Conservation (phyloP, 1,140 invertebrate genomes). For the silkworm (Bombyx mori) region DNA sequence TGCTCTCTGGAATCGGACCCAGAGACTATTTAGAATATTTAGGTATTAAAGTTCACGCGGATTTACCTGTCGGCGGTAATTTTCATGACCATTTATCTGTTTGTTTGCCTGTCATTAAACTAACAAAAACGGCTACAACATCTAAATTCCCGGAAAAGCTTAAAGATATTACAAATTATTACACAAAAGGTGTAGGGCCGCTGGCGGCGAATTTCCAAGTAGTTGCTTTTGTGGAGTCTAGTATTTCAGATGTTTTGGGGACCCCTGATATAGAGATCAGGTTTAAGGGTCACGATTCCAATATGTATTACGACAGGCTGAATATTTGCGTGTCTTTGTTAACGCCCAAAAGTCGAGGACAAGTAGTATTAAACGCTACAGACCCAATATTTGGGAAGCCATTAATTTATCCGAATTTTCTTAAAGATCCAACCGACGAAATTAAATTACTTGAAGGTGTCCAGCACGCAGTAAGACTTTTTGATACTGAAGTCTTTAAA, state of each 20-base stretch:
- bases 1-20: conserved; percentile 67
- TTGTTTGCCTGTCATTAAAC: conserved; percentile 70
- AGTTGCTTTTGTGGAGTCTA: conserved; percentile 75
- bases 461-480: conserved; percentile 67
- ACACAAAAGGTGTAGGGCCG: conserved; percentile 69
- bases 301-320: conserved; percentile 75
- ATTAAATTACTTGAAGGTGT: conserved; percentile 79
- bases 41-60: conserved; percentile 67
- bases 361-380: conserved; percentile 76
- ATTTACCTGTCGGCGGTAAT: conserved; percentile 83
- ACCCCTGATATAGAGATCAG: conserved; percentile 73
- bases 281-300: conserved; percentile 71
- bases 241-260: conserved; percentile 70
- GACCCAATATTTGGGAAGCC: conserved; percentile 81
- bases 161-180: conserved; percentile 68
- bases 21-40: conserved; percentile 64
- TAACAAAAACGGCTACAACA: conserved; percentile 71
- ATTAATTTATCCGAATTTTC: conserved; percentile 85
- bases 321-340: conserved; percentile 77
- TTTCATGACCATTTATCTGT: conserved; percentile 76
- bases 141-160: conserved; percentile 66
- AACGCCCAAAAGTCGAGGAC: conserved; percentile 80
- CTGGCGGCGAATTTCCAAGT: conserved; percentile 74
- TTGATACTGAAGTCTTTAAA: conserved; percentile 70
- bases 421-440: conserved; percentile 81